Base-by-base conservation (phyloP, 2,797 vertebrate genomes). In the Chelon labrosus region DNA sequence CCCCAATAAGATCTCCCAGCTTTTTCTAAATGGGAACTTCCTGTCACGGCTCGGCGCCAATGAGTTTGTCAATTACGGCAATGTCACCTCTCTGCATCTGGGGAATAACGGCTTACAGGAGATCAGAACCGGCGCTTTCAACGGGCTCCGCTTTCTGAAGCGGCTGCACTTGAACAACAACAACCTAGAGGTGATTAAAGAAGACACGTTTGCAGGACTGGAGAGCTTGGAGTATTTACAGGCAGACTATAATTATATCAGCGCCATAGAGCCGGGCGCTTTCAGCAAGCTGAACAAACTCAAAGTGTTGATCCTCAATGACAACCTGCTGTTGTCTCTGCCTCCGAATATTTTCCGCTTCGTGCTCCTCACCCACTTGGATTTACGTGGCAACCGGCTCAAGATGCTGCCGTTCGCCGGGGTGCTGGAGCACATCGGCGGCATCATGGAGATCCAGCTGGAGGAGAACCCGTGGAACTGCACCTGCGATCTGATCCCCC, bases 401-500 rank as follows among this genome's bases (percentile, higher is more conserved):
- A 98, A 98, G 85, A 97, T 94, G 89, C 90, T 99, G 91, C 98
- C 98, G 8, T 99, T 99, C 35, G 96, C 97, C 0, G 98, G 98
- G 0, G 97, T 99, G 62, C 87, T 99, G 62, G 98, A 99, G 87
- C 98, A 99, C 85, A 98, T 99, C 0, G 98, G 97, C 0, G 97
- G 98, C 39, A 99, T 99, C 86, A 98, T 99, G 97, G 98, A 99
- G 89, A 99, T 99, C 78, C 97, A 99, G 93, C 93, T 99, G 78
- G 98, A 99, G 82, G 98, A 99, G 83, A 99, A 99, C 76, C 98
- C 98, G 0, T 99, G 98, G 98, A 99, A 99, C 71, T 99, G 98
- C 91, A 99, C 97, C 17, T 99, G 98, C 0, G 98, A 99, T 85
- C 89, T 99, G 63, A 95, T 99, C 55, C 96, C 98, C 0, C 96